Evolutionary conservation across 2,888 invertebrate species (phyloP).

Genomic region (Microctonus aethiopoides): DNA sequence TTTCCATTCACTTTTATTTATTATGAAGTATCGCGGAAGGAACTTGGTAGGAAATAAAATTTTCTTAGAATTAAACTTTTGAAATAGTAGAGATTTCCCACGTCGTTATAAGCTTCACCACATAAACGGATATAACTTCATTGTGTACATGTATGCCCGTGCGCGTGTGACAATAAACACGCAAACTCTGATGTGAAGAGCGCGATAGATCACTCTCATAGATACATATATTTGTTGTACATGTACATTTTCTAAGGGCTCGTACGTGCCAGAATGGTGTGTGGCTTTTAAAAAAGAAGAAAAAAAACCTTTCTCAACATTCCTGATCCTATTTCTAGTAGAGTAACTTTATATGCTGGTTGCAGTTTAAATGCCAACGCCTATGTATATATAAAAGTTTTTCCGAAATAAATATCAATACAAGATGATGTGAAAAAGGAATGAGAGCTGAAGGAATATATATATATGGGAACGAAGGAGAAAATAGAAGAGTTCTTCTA

Average conservation of each 20-base stretch:
- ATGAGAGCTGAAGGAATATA: not conserved
- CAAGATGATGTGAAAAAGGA: not conserved
- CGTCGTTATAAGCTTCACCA: slow-evolving; percentile 40
- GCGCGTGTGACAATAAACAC: slow-evolving; percentile 34
- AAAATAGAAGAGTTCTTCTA: slow-evolving; percentile 14
- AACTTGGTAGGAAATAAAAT: not conserved
- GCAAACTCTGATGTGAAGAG: slow-evolving; percentile 2
- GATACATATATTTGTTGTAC: not conserved
- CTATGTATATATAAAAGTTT: not conserved
- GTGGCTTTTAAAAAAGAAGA: slow-evolving; percentile 5
- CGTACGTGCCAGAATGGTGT: slow-evolving; percentile 8
- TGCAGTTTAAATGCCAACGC: not conserved
- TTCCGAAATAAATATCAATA: slow-evolving; percentile 4
- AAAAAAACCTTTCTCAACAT: not conserved
- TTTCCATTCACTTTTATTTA: not conserved
- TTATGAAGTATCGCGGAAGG: not conserved
- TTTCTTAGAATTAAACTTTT: not conserved
- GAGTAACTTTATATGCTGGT: slow-evolving; percentile 3
- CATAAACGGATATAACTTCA: slow-evolving; percentile 41
- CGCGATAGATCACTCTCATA: not conserved
- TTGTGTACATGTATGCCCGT: slow-evolving; percentile 36
- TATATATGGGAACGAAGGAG: not conserved
- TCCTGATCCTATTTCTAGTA: not conserved
- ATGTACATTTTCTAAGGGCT: not conserved
- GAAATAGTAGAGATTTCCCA: slow-evolving; percentile 35